Percentiles rank a stretch among this genome's conserved stretches.
These are phyloP conservation scores for Nymphalis c-album DNA, from an alignment of 2,888 invertebrate species.

Conservation along the genomic window DNA sequence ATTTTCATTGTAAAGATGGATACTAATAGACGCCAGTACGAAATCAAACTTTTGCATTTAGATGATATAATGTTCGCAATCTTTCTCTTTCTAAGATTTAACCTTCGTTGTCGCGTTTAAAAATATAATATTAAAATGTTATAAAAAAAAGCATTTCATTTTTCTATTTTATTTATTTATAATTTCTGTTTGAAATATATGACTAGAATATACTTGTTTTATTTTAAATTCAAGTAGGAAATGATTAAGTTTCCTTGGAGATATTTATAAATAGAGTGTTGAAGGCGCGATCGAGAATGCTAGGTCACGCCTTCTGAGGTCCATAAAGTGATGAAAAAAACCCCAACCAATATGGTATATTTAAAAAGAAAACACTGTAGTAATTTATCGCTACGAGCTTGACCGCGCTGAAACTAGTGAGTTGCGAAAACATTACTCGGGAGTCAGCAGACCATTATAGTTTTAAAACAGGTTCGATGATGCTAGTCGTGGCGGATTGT, in stretches of 20 bases:
- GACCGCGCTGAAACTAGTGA: constrained; percentile 55
- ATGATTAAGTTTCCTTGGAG: constrained; percentile 25
- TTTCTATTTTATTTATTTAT: too few species aligned
- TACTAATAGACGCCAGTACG: too few species aligned
- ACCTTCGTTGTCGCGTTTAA: too few species aligned
- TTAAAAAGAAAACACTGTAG: constrained; percentile 49
- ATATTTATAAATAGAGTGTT: constrained; percentile 18
- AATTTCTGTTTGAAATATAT: background rate
- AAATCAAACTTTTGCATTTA: too few species aligned
- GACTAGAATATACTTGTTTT: background rate
- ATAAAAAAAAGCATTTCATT: too few species aligned
- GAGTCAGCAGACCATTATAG: constrained; percentile 21
- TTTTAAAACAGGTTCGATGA: constrained; percentile 35
- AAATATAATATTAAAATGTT: too few species aligned
- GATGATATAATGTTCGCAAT: too few species aligned
- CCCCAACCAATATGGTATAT: constrained; percentile 3
- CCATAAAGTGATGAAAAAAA: background rate
- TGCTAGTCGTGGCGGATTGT: constrained; percentile 31
- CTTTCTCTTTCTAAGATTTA: too few species aligned
- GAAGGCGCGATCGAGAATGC: constrained; percentile 18
- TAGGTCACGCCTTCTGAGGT: constrained; percentile 15
- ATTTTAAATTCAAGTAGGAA: constrained; percentile 22
- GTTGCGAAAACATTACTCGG: constrained; percentile 40
- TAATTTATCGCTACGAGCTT: constrained; percentile 62
- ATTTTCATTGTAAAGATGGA: too few species aligned